Base-by-base conservation (phyloP, 2,113 vertebrate genomes). In the Phycodurus eques region DNA sequence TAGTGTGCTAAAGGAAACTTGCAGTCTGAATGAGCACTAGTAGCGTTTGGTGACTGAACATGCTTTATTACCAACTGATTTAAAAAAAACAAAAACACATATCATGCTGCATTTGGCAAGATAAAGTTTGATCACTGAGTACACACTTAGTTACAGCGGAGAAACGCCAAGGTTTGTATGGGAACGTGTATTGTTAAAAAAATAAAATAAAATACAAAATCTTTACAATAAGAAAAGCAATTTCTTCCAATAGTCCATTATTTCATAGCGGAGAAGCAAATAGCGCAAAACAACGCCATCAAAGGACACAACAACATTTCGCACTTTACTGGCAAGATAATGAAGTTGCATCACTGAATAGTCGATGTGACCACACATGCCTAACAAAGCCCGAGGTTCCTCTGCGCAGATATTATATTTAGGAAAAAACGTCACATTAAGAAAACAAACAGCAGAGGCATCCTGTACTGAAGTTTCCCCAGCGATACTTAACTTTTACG, bases 331-430 rank as follows among this genome's bases (percentile, higher is more conserved):
- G 22, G 56, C n/a, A 31, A 57, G 3, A 31, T 57, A n/a, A 5
- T 31, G 1, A 56, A 56, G 56, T 27, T 5, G 22, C 22, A 31
- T 59, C 39, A 51, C 75, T 54, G 27, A 72, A 70, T 83, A 77
- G 81, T 88, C 77, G 82, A 47, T 2, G 46, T 11, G 53, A 11
- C 53, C 20, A 31, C 11, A 31, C 22, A 59, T 12, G 13, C 12
- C n/a, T 1, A 14, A 31, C 56, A 59, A 59, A 14, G 59, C 31
- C 31, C 27, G 33, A 12, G 12, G 0, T 14, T 60, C 22, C 8
- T 60, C 5, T 61, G 59, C 31, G 31, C 31, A 61, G 15, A 17
- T 31, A 31, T 61, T 2, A 59, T 59, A 31, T 59, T 59, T 59
- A 31, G 14, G 22, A 35, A 35, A 20, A 5, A 13, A 61, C 35